Percentiles rank a stretch among this genome's conserved stretches.
Conservation (phyloP, 2,797 vertebrate genomes). For the Squalus acanthias region DNA sequence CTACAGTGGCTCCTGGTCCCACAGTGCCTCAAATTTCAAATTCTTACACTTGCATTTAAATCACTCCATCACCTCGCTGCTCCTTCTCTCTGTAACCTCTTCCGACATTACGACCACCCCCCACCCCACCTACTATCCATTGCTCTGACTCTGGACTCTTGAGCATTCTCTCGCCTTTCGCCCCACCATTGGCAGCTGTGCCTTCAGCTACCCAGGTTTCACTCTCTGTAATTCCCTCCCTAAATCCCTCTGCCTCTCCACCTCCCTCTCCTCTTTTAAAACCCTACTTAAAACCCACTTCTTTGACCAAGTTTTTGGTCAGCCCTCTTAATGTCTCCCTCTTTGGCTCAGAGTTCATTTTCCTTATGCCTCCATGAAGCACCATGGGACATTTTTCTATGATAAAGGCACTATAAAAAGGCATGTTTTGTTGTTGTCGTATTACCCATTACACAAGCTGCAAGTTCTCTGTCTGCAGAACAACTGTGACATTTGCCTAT, state of each 20-base stretch:
- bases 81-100: neutral
- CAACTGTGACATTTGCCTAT: neutral
- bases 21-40: neutral
- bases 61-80: no score
- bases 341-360: neutral
- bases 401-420: neutral
- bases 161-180: neutral
- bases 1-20: neutral
- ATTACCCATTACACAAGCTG: neutral
- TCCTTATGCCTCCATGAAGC: neutral
- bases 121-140: neutral
- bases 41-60: no score
- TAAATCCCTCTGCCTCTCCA: neutral
- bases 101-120: no score
- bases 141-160: neutral
- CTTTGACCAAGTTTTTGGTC: neutral
- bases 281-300: neutral
- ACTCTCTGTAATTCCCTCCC: neutral
- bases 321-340: neutral
- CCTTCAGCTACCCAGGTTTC: no score
- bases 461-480: neutral
- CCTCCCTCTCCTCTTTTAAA: neutral
- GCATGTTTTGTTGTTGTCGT: neutral
- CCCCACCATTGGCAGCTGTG: neutral
- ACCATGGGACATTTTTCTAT: neutral